Evolutionary conservation across 2,113 vertebrate genomes (phyloP).

Genomic region (Ptilonorhynchus violaceus): DNA sequence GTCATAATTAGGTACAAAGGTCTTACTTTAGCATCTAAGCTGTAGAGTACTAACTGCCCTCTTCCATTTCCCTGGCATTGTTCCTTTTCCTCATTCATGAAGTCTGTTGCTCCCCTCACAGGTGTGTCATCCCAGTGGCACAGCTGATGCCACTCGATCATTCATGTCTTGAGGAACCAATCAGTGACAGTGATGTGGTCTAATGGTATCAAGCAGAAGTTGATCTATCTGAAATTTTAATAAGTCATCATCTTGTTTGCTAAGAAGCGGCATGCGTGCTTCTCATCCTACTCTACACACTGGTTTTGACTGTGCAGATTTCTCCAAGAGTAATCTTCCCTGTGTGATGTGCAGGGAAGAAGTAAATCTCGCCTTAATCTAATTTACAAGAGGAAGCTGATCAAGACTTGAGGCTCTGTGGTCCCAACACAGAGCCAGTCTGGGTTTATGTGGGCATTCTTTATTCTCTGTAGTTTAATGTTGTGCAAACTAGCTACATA

Average conservation of each 20-base stretch:
- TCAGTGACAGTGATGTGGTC: background rate
- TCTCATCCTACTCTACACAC: background rate
- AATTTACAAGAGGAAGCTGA: background rate
- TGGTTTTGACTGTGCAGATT: background rate
- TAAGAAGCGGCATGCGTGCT: too few relatives aligned
- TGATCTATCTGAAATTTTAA: background rate
- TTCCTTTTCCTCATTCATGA: background rate
- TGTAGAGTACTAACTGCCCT: background rate
- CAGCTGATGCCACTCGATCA: background rate
- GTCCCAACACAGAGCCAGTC: background rate
- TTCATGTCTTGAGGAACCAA: background rate
- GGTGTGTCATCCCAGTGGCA: background rate
- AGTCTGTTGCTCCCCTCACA: background rate
- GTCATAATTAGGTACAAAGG: rapidly evolving
- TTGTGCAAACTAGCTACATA: background rate
- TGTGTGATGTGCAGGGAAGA: background rate
- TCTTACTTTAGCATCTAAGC: background rate
- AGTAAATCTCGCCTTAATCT: background rate
- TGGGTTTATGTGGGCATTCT: background rate
- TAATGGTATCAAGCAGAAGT: background rate
- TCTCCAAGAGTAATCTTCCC: background rate
- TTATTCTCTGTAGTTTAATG: background rate
- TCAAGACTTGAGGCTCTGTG: background rate
- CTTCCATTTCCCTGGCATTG: background rate
- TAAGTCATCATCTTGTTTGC: background rate